These are phyloP conservation scores for Celastrina argiolus DNA, from an alignment of 2,888 invertebrate species.

Conservation along the genomic window DNA sequence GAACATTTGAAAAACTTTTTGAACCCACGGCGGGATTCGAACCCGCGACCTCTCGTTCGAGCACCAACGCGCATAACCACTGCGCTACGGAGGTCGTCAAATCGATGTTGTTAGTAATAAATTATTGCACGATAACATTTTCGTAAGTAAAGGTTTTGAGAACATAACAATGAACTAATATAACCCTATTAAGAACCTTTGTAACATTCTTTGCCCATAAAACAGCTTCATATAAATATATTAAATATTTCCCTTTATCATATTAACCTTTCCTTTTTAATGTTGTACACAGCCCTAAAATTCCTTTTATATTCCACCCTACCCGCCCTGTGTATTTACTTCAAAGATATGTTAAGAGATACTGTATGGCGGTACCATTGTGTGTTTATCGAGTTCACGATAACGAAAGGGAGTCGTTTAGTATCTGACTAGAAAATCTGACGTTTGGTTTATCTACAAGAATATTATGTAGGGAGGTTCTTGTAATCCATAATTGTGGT, in stretches of 20 bases:
- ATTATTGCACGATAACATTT: neutral
- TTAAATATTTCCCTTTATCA: neutral
- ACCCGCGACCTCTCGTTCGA: no score
- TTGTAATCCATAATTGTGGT: no score
- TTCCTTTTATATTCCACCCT: neutral
- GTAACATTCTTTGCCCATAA: neutral
- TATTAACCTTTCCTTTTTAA: neutral
- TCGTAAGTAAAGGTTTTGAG: neutral
- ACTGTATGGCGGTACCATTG: slow-evolving; percentile 33
- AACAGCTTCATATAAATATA: neutral
- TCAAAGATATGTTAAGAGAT: slow-evolving; percentile 31
- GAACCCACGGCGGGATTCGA: no score
- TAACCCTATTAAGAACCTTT: neutral
- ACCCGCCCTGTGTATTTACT: neutral
- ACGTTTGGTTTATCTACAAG: neutral
- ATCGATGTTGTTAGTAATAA: no score
- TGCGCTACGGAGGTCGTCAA: no score
- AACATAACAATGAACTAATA: neutral
- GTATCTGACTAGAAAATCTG: neutral
- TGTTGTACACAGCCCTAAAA: neutral
- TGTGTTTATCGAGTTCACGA: slow-evolving; percentile 32
- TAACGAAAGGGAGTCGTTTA: slow-evolving; percentile 25
- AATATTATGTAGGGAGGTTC: neutral
- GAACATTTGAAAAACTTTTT: no score
- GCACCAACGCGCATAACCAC: no score